Base-by-base conservation (phyloP, 1,140 invertebrate species). In the Amyelois transitella region DNA sequence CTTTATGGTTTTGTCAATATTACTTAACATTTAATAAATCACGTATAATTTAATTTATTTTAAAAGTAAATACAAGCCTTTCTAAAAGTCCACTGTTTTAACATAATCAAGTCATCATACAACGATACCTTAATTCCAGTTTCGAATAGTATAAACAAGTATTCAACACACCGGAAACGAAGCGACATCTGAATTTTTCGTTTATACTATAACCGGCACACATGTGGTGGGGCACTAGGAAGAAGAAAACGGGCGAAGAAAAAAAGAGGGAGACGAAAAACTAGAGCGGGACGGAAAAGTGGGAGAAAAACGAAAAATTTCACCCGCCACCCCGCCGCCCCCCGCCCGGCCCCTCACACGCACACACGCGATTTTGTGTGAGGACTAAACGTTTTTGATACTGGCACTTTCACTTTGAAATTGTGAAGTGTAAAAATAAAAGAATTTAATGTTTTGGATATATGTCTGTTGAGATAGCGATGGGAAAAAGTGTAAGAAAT, bases 251-350 rank as follows among this genome's bases (percentile, higher is more conserved):
- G 72, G 76, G 79, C 78, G 79, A 86, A 85, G 81, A 87, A 87
- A 87, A 38, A 87, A 86, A 80, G 82, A 87, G 84, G 81, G 84
- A 87, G 84, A 87, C 69, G 84, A 86, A 87, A 87, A 87, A 87
- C 82, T 86, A 87, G 84, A 87, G 81, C 81, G 72, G 82, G 84
- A 87, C 79, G 84, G 82, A 87, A 86, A 86, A 87, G 81, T 87
- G 75, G 81, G 82, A 70, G 84, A 87, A 87, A 87, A 87, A 87
- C 84, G 84, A 87, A 87, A 87, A 87, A 87, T 87, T 87, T 82
- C 77, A 75, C 76, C 81, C 67, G 62, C 72, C 44, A 52, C 64
- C 72, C 58, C 64, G 44, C 18, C 59, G 25, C 59, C 25, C 22
- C 51, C 20, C 53, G 12, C 12, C 56, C 61, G 54, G 60, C 60